Conservation (phyloP, 2,888 invertebrate species). For the Eupithecia centaureata region DNA sequence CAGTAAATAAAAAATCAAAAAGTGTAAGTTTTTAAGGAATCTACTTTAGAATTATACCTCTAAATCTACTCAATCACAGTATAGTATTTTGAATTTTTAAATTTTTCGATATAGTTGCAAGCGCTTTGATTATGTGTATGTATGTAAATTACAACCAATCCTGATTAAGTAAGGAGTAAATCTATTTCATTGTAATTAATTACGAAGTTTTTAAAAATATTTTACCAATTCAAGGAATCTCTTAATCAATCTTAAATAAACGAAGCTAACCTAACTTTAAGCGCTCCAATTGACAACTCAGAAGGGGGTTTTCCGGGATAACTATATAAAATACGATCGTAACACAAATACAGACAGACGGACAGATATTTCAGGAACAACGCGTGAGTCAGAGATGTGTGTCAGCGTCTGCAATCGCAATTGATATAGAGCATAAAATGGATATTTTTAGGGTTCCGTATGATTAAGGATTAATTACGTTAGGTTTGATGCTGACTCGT, state of each 20-base stretch:
- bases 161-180: not conserved
- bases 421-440: slow-evolving; percentile 11
- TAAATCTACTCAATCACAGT: no score
- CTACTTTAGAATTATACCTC: no score
- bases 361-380: slow-evolving; percentile 59
- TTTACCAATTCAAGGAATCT: not conserved
- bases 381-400: slow-evolving; percentile 62
- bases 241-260: not conserved
- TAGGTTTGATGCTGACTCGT: not conserved
- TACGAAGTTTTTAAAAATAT: not conserved
- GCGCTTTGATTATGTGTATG: not conserved
- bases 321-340: not conserved
- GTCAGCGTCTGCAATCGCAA: slow-evolving; percentile 47
- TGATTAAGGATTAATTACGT: not conserved
- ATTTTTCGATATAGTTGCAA: not conserved
- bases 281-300: not conserved
- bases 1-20: no score
- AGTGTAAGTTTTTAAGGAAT: no score
- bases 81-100: not conserved
- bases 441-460: not conserved
- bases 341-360: slow-evolving; percentile 47
- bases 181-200: not conserved
- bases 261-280: not conserved
- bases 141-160: not conserved
- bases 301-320: slow-evolving; percentile 8